phyloP scores from a whole-genome alignment of 2,797 vertebrate genomes.

The Brachyalestes nurse region DNA sequence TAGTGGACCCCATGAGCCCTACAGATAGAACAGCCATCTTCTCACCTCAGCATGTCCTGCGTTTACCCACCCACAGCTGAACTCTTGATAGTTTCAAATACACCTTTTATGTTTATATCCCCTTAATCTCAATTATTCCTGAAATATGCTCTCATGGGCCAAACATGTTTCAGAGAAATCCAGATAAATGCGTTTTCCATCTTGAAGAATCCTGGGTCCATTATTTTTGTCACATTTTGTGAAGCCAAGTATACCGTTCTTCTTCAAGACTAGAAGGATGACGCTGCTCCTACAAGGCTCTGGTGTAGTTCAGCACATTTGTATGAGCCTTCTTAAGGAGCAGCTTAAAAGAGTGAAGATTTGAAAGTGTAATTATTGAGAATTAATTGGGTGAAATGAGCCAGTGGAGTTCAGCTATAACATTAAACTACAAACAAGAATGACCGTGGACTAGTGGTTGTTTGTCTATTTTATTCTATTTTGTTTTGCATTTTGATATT shows the following conservation, averaged over 20 bases:
- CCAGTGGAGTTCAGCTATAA: too few species aligned
- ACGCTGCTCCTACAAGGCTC: background rate
- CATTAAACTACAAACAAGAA: background rate
- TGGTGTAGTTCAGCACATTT: background rate
- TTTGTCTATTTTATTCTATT: background rate
- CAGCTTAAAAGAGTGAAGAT: background rate
- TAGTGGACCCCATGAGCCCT: background rate
- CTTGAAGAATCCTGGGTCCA: background rate
- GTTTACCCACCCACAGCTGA: background rate
- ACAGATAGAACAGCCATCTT: background rate
- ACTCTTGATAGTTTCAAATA: background rate
- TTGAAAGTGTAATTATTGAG: too few species aligned
- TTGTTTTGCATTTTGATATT: background rate
- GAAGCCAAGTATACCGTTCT: background rate
- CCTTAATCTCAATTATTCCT: constrained; percentile 4
- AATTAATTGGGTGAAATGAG: background rate
- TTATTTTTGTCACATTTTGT: background rate
- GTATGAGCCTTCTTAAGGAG: background rate
- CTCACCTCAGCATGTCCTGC: background rate
- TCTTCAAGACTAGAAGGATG: background rate
- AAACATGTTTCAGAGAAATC: background rate
- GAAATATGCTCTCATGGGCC: background rate
- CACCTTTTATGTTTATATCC: background rate
- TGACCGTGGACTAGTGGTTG: background rate
- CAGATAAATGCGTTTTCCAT: background rate